Conservation (phyloP, 53 echinoderm and acorn worm species). For the Pentamera pediparva region DNA sequence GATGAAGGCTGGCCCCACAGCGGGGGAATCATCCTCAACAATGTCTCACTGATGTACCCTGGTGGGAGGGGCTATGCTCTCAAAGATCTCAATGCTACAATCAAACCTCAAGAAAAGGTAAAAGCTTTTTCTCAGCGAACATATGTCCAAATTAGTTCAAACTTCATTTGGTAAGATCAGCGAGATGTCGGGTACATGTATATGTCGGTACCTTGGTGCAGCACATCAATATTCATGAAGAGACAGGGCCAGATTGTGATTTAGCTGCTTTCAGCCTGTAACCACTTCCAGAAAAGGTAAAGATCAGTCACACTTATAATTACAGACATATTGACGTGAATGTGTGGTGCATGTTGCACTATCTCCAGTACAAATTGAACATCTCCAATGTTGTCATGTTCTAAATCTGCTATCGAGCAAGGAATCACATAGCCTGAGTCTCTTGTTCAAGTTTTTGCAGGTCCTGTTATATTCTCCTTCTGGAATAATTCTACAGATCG, state of each 20-base stretch:
- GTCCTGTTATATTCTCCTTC: neutral
- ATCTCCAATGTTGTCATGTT: no score
- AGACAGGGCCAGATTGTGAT: neutral
- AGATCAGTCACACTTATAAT: no score
- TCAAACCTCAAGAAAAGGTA: conserved; percentile 78
- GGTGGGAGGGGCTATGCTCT: conserved; percentile 64
- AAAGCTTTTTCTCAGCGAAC: neutral
- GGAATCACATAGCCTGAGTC: no score
- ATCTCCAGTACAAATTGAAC: no score
- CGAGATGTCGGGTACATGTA: neutral
- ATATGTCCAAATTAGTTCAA: neutral
- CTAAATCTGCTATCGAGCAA: no score
- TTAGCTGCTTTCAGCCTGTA: no score
- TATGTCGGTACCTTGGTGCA: neutral
- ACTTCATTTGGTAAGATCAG: neutral
- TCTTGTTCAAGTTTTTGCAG: neutral
- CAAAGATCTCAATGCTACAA: conserved; percentile 48
- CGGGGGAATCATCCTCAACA: conserved; percentile 71
- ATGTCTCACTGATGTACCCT: conserved; percentile 51
- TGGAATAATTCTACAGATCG: conserved; percentile 49
- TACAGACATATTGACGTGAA: no score
- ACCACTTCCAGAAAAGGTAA: no score
- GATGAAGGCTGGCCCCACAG: conserved; percentile 68
- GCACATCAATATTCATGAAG: neutral
- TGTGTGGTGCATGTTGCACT: no score